Conservation (phyloP, 2,797 vertebrate species). For the Siniperca undulata region DNA sequence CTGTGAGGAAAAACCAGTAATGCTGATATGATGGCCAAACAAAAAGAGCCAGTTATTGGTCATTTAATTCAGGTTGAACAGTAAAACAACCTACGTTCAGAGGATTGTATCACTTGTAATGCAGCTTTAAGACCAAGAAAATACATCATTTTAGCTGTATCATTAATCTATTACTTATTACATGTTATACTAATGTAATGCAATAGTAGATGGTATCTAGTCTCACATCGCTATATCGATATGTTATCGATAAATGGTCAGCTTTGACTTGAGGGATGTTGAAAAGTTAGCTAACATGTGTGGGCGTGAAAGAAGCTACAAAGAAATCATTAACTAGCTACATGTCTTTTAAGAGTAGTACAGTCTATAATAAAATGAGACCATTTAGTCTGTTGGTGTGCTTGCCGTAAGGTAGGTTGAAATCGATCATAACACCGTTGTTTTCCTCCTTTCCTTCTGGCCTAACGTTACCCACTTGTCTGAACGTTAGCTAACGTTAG, state of each 20-base stretch:
- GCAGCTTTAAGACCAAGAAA: neutral
- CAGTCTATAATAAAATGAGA: fast-evolving
- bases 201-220: neutral
- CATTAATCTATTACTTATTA: neutral
- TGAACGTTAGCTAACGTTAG: slow-evolving; percentile 51
- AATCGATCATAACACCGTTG: neutral
- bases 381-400: neutral
- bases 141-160: neutral
- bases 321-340: neutral
- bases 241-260: neutral
- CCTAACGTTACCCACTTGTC: slow-evolving; percentile 46
- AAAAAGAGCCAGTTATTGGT: neutral
- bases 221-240: neutral
- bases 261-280: neutral
- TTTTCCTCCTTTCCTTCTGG: slow-evolving; percentile 26
- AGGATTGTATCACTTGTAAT: neutral
- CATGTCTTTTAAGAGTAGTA: neutral
- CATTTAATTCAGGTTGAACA: neutral
- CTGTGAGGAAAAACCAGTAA: neutral
- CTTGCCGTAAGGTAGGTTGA: neutral
- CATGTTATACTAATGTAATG: neutral
- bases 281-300: slow-evolving; percentile 34
- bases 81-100: neutral
- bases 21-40: neutral
- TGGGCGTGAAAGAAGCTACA: neutral